Evolutionary conservation across 2,888 invertebrate species (phyloP), one percentile per base, ranked within the genome.

Genomic region (Agrotis ipsilon): DNA sequence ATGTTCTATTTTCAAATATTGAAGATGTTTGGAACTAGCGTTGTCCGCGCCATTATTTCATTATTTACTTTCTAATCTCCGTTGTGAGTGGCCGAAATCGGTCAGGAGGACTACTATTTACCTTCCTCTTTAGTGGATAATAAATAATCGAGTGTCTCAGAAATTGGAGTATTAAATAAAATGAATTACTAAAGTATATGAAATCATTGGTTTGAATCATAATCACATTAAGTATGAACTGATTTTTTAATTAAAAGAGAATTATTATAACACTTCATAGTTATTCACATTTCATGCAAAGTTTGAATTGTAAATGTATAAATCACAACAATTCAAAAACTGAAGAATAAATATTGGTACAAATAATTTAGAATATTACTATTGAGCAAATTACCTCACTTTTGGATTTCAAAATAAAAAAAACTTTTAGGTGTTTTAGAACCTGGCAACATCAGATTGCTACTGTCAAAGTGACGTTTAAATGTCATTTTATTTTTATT

Each of bases 381-480:
- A 72, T 86, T 82, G 79, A 87, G 83, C 81, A 78, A 68, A 72
- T 57, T 80, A 81, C 84, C 81, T 72, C 82, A 82, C 69, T 83
- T 81, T 84, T 71, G 70, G 68, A 66, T 6, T 18, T 24, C 54
- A 76, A 78, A 76, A 54, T 48, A 49, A 48, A 68, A 52, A 55
- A n/a, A 13, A 13, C 68, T 67, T 43, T 46, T 6, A 21, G 59
- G 21, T 3, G 16, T 58, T 61, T 66, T 58, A 45, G n/a, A 27
- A 48, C 43, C 59, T 69, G 61, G 51, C 72, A 69, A 69, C 51
- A 62, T 51, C 11, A 43, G 54, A 51, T n/a, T 60, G 45, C 6
- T 49, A 6, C 21, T 49, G 57, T 67, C 58, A 68, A 16, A 18
- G 48, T 60, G 78, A 57, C 39, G 24, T 49, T n/a, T 3, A 9